These are phyloP conservation scores for Lacerta bilineata DNA, from an alignment of 2,797 vertebrate species.

Conservation along the genomic window DNA sequence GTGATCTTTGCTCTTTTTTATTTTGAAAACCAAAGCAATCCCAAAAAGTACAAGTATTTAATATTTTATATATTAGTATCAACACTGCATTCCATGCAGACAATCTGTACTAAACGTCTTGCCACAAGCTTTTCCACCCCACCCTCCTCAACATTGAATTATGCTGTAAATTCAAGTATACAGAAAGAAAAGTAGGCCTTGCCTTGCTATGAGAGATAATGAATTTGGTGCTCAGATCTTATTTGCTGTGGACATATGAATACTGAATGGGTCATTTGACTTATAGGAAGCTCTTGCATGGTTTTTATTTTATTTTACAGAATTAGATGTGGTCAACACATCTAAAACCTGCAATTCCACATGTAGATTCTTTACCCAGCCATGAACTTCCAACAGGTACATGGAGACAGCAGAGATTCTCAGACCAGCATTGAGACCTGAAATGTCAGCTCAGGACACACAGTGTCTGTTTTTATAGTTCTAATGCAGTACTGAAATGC, in stretches of 20 bases:
- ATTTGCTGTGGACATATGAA: neutral
- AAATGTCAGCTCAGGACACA: neutral
- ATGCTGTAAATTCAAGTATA: conserved; percentile 55
- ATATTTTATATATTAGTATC: conserved; percentile 33
- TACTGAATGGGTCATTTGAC: neutral
- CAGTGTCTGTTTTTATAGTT: neutral
- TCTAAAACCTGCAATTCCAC: conserved; percentile 15
- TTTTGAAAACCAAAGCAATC: conserved; percentile 53
- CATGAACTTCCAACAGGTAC: neutral
- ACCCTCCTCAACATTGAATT: conserved; percentile 13
- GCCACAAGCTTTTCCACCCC: conserved; percentile 26
- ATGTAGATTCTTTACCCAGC: neutral
- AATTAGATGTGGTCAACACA: conserved; percentile 42
- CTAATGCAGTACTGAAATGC: neutral
- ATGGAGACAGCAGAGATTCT: neutral
- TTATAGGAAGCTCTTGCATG: neutral
- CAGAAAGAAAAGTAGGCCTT: conserved; percentile 51
- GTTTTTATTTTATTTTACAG: neutral
- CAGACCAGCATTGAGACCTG: neutral
- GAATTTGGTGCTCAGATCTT: neutral
- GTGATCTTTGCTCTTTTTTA: conserved; percentile 48
- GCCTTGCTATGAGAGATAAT: neutral
- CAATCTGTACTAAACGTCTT: conserved; percentile 50
- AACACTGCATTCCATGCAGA: conserved; percentile 57
- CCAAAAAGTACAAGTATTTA: conserved; percentile 43